Evolutionary conservation across 2,888 invertebrate genomes (phyloP), one percentile per base, ranked within the genome.

Genomic region (Lasioglossum pauxillum): DNA sequence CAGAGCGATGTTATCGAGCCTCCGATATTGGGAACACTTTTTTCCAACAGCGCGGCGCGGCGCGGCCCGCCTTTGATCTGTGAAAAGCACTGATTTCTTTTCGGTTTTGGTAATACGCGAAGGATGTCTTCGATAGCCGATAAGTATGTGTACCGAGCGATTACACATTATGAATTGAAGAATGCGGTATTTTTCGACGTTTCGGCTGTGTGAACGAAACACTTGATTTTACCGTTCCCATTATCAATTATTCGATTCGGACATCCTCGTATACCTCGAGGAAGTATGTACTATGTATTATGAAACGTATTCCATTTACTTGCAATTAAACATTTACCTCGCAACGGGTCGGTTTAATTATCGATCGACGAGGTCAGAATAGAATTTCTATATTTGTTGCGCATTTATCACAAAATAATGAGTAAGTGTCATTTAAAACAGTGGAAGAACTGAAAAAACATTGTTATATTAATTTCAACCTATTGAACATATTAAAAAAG

Each of bases 41-140:
- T 85, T 83, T 78, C 67, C 76, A 38, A 64, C 82, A 79, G 19
- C 44, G 90, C 89, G 90, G 88, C 38, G 19, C 31, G 82, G 14
- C 49, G 90, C 89, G 90, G 89, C 44, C 16, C 31, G 84, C 78
- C 88, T 90, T 90, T 90, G 90, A 90, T 89, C 84, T 82, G 35
- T 38, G 79, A 72, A 76, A 86, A 82, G 83, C 88, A 89, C 75
- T 86, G 90, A 90, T 90, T 90, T 88, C 76, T 90, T 82, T 78
- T 79, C 75, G 75, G 79, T 46, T 64, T 80, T 79, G 69, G 71
- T 57, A 80, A 82, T 75, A 76, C 75, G 82, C 81, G 57, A 83
- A 83, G 80, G 87, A 89, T 89, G 85, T 76, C 64, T 75, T 75
- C 78, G 84, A 89, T 89, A 72, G 64, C 69, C 27, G 90, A 90